phyloP scores from a whole-genome alignment of 2,888 invertebrate genomes.

The Diogma glabrata region DNA sequence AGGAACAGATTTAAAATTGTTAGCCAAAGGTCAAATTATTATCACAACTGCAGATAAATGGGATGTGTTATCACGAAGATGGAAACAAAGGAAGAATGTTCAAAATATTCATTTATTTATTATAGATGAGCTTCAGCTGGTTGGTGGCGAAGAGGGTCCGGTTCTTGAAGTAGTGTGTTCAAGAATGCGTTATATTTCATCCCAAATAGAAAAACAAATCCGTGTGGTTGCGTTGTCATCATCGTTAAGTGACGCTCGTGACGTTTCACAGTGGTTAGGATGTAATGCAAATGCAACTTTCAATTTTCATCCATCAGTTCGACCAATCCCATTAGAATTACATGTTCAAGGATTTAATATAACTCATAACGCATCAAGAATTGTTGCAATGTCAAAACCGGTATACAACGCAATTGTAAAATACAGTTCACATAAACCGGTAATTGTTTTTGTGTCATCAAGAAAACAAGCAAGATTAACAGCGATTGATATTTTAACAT shows the following conservation, averaged over 20 bases:
- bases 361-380: slow-evolving; percentile 90
- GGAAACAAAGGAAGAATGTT: slow-evolving; percentile 98
- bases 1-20: slow-evolving; percentile 85
- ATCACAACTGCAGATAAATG: slow-evolving; percentile 96
- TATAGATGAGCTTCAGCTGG: slow-evolving; percentile 87
- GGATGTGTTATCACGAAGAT: slow-evolving; percentile 95
- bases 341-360: slow-evolving; percentile 97
- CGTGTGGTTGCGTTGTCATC: slow-evolving; percentile 89
- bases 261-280: slow-evolving; percentile 93
- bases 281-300: slow-evolving; percentile 88
- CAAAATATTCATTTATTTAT: slow-evolving; percentile 94
- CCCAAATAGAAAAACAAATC: slow-evolving; percentile 81
- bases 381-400: slow-evolving; percentile 97
- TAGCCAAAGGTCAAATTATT: slow-evolving; percentile 91
- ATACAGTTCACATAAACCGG: slow-evolving; percentile 73
- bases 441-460: slow-evolving; percentile 83
- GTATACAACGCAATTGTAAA: slow-evolving; percentile 86
- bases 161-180: slow-evolving; percentile 89
- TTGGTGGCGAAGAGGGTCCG: slow-evolving; percentile 85
- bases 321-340: slow-evolving; percentile 88
- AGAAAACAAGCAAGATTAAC: slow-evolving; percentile 85
- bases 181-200: slow-evolving; percentile 88
- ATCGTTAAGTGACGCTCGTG: slow-evolving; percentile 88
- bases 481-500: slow-evolving; percentile 90
- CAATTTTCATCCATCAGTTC: slow-evolving; percentile 97